A percentile compares a stretch with the other conserved stretches of the same genome.
These are phyloP conservation scores for Drosophila arizonae DNA, from an alignment of 1,140 invertebrate genomes.

Conservation along the genomic window DNA sequence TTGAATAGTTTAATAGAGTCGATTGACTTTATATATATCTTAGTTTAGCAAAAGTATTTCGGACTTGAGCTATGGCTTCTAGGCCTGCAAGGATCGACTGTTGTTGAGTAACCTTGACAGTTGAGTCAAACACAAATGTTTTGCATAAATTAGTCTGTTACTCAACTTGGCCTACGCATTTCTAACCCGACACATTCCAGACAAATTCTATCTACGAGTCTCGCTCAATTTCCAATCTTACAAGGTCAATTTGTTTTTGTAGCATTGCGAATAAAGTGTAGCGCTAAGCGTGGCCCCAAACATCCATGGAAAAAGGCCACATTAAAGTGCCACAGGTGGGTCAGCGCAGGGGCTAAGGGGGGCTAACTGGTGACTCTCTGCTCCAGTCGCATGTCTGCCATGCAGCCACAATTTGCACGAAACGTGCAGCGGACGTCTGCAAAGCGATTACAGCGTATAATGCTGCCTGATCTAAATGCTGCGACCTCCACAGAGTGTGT, in stretches of 20 bases:
- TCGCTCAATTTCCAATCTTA: conserved; percentile 34
- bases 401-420: conserved; percentile 56
- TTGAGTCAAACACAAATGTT: too few species aligned
- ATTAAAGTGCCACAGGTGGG: conserved; percentile 17
- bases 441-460: conserved; percentile 63
- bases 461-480: conserved; percentile 60
- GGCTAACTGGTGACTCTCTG: conserved; percentile 21
- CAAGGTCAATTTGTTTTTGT: conserved; percentile 43
- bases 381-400: conserved; percentile 38
- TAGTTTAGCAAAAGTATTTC: too few species aligned
- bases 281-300: conserved; percentile 40
- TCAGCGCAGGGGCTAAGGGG: neutral
- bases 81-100: too few species aligned
- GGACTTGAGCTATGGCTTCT: too few species aligned
- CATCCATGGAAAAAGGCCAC: conserved; percentile 30
- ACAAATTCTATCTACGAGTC: neutral
- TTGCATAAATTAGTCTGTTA: too few species aligned
- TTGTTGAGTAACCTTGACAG: too few species aligned
- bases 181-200: conserved; percentile 2
- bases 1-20: too few species aligned
- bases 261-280: conserved; percentile 36
- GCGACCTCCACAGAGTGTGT: conserved; percentile 11
- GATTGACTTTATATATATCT: too few species aligned
- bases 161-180: neutral
- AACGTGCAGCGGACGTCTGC: conserved; percentile 62